Percentiles rank a stretch among this genome's conserved stretches.
Conservation (phyloP, 2,113 vertebrate genomes). For the Psilopsiagon aurifrons region DNA sequence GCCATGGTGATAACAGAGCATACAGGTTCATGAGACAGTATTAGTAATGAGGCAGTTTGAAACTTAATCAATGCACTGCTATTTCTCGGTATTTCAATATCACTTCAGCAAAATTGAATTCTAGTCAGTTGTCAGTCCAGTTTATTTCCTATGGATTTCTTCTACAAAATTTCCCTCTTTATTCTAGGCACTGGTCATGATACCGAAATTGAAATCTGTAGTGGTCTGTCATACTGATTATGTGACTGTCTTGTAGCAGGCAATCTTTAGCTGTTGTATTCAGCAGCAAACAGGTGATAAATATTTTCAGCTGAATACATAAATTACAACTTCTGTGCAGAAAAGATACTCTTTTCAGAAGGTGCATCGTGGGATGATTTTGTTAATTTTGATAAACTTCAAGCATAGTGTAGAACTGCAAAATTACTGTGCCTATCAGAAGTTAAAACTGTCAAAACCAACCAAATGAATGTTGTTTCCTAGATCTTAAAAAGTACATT, state of each 20-base stretch:
- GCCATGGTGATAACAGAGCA: slow-evolving; percentile 70
- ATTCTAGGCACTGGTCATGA: slow-evolving; percentile 69
- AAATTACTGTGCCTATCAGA: not conserved
- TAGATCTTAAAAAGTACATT: not conserved
- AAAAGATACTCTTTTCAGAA: not conserved
- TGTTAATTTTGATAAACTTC: slow-evolving; percentile 44
- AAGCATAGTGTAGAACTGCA: not conserved
- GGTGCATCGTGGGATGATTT: not conserved
- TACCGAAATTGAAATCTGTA: slow-evolving; percentile 69
- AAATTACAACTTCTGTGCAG: not conserved
- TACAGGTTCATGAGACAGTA: slow-evolving; percentile 68
- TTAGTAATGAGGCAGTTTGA: slow-evolving; percentile 73
- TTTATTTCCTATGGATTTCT: slow-evolving; percentile 71
- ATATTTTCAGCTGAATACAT: slow-evolving; percentile 21
- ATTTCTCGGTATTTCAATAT: slow-evolving; percentile 74
- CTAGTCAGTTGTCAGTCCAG: slow-evolving; percentile 74
- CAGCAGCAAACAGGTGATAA: slow-evolving; percentile 49
- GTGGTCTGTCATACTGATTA: slow-evolving; percentile 68
- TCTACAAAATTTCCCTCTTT: slow-evolving; percentile 69
- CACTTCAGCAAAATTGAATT: slow-evolving; percentile 77
- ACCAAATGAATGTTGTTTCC: not conserved
- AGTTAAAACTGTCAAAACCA: not conserved
- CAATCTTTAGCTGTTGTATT: slow-evolving; percentile 34
- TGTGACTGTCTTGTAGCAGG: slow-evolving; percentile 43
- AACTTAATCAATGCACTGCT: slow-evolving; percentile 72